Conservation (phyloP, 2,113 vertebrate genomes). For the Nannobrachium achirus region DNA sequence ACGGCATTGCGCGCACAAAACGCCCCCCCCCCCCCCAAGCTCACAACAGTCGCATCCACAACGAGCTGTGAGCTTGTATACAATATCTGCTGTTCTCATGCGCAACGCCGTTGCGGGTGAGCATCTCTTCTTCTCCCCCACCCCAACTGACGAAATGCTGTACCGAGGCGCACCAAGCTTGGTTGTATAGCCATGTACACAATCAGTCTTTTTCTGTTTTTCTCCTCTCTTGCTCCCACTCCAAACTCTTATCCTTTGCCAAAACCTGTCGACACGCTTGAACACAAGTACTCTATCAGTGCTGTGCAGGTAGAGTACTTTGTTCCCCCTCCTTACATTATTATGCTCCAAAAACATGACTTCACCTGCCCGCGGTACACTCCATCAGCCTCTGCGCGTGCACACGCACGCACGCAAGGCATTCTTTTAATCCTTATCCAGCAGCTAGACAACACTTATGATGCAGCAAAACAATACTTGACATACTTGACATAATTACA, state of each 20-base stretch:
- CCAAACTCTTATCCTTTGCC: not conserved
- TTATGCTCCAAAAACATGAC: not conserved
- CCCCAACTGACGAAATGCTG: too few species aligned
- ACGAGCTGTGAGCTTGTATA: too few species aligned
- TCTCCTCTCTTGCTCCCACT: not conserved
- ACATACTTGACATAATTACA: constrained; percentile 28
- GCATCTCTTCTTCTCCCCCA: too few species aligned
- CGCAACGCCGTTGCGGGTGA: too few species aligned
- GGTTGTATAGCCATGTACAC: too few species aligned
- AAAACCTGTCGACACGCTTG: not conserved
- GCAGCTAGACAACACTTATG: constrained; percentile 11
- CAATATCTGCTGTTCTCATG: too few species aligned
- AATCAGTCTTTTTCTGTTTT: not conserved
- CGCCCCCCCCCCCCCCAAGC: too few species aligned
- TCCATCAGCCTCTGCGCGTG: not conserved
- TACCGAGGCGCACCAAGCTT: too few species aligned
- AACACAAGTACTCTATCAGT: not conserved
- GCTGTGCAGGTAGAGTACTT: not conserved
- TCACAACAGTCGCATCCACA: too few species aligned
- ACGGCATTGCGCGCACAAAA: too few species aligned
- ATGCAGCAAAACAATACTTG: not conserved
- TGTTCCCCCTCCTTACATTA: constrained; percentile 3
- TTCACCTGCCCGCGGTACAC: too few species aligned
- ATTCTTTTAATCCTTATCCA: too few species aligned
- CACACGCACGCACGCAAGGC: not conserved